Conservation (phyloP, 2,113 vertebrate species). For the Calypte anna region DNA sequence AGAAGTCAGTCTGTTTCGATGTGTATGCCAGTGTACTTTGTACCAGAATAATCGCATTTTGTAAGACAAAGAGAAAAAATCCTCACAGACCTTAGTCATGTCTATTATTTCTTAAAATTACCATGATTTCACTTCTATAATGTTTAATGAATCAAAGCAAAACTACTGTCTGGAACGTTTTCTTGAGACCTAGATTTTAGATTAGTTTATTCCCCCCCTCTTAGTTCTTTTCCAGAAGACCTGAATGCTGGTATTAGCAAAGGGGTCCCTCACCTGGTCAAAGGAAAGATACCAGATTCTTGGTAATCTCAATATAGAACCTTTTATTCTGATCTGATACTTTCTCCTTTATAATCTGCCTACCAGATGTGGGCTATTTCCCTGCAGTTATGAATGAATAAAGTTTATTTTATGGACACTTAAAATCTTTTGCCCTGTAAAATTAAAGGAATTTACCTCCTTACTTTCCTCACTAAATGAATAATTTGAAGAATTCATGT, state of each 20-base stretch:
- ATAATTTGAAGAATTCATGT: not conserved
- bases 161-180: not conserved
- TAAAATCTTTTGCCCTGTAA: not conserved
- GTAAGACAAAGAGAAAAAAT: not conserved
- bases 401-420: not conserved
- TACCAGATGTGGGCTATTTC: not conserved
- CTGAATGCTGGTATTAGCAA: not conserved
- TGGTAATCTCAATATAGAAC: not conserved
- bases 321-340: not conserved
- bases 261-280: slow-evolving; percentile 11
- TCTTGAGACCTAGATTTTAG: not conserved
- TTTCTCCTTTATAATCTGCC: not conserved
- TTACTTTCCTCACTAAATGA: not conserved
- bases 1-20: slow-evolving; percentile 10
- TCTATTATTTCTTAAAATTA: not conserved
- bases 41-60: not conserved
- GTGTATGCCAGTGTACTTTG: not conserved
- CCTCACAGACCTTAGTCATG: not conserved
- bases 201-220: not conserved
- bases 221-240: not conserved
- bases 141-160: not conserved
- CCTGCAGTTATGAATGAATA: not conserved
- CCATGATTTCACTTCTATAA: not conserved
- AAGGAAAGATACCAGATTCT: not conserved
- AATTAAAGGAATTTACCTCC: not conserved